Percentiles rank a stretch among this genome's conserved stretches.
Evolutionary conservation across 2,888 invertebrate genomes (phyloP).

Genomic region (Stenchaetothrips biformis): DNA sequence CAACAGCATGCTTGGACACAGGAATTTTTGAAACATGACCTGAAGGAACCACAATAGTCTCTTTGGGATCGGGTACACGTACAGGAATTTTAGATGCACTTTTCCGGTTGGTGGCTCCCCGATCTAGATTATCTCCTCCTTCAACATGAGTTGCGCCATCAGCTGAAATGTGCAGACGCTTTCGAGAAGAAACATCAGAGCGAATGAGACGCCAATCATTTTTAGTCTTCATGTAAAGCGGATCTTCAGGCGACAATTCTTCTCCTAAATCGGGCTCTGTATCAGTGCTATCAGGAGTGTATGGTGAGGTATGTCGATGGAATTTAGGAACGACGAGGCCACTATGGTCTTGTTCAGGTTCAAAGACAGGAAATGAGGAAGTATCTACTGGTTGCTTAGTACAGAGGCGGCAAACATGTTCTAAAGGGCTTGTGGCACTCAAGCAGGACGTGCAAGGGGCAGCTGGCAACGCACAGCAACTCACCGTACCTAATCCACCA

Average conservation of each 20-base stretch:
- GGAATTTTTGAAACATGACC: not conserved
- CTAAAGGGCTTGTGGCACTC: not conserved
- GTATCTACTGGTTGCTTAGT: not conserved
- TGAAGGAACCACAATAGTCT: not conserved
- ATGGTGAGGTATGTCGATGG: not conserved
- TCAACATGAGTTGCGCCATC: not conserved
- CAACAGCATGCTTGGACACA: not conserved
- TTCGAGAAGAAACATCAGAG: not conserved
- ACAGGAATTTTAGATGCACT: not conserved
- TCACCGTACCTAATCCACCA: slow-evolving; percentile 70
- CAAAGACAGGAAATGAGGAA: not conserved
- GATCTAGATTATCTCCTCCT: not conserved
- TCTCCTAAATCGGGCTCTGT: slow-evolving; percentile 7
- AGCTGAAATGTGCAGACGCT: not conserved
- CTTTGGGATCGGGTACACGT: not conserved
- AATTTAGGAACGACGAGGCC: slow-evolving; percentile 9
- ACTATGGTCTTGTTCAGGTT: not conserved
- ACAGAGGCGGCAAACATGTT: not conserved
- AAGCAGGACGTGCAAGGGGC: slow-evolving; percentile 19
- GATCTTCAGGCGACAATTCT: not conserved
- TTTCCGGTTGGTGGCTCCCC: not conserved
- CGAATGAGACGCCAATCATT: not conserved
- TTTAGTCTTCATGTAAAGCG: not conserved
- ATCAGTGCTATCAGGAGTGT: not conserved
- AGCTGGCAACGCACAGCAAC: slow-evolving; percentile 49